phyloP scores from a whole-genome alignment of 2,113 vertebrate genomes.

The Tragelaphus strepsiceros region DNA sequence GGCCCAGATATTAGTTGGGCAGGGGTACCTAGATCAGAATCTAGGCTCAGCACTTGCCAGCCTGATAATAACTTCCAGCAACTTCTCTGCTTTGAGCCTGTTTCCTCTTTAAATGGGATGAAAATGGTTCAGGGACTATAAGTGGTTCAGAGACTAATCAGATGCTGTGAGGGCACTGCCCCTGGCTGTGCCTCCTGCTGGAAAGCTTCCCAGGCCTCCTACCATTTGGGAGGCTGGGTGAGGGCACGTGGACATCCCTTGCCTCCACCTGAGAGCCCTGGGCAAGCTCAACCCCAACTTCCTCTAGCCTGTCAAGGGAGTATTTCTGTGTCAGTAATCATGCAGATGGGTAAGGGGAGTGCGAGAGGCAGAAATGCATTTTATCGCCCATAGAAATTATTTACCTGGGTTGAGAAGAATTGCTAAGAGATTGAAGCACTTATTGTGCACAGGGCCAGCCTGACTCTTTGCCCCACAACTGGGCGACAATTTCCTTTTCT shows the following conservation, averaged over 20 bases:
- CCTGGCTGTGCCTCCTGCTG: neutral
- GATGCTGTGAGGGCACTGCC: neutral
- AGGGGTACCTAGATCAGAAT: neutral
- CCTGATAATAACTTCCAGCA: neutral
- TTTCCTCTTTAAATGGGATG: neutral
- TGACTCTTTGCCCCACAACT: neutral
- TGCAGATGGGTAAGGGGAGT: neutral
- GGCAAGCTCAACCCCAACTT: neutral
- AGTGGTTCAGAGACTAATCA: neutral
- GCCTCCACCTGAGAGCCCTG: neutral
- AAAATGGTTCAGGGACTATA: neutral
- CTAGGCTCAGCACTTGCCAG: neutral
- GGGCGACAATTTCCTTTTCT: neutral
- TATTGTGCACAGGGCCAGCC: neutral
- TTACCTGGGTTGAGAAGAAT: conserved; percentile 54
- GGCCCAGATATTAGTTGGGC: neutral
- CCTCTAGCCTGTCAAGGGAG: neutral
- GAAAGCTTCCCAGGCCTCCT: neutral
- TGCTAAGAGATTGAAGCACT: conserved; percentile 59
- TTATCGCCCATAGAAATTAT: conserved; percentile 52
- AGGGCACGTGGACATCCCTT: neutral
- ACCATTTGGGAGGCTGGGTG: neutral
- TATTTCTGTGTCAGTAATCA: conserved; percentile 47
- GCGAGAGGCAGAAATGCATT: conserved; percentile 63
- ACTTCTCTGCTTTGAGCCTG: neutral